Conservation (phyloP, 2,797 vertebrate species). For the Bovichtus diacanthus region DNA sequence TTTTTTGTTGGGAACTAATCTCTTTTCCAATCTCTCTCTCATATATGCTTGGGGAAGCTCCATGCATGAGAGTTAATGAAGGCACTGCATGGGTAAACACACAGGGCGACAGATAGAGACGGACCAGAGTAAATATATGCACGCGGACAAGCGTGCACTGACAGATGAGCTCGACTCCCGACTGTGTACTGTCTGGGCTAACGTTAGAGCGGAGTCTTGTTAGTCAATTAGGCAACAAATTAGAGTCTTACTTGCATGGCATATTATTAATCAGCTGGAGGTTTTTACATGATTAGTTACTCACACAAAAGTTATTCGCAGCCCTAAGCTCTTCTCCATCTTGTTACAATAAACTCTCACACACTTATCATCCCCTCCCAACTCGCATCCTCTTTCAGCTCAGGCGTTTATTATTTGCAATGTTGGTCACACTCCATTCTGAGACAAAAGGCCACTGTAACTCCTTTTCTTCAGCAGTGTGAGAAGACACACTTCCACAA, state of each 20-base stretch:
- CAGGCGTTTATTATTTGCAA: constrained; percentile 19
- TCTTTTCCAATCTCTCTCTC: constrained; percentile 59
- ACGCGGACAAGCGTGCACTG: constrained; percentile 14
- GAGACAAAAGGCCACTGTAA: neutral
- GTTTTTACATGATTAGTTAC: constrained; percentile 55
- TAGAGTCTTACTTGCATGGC: constrained; percentile 52
- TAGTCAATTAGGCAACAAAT: constrained; percentile 67
- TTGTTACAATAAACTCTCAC: constrained; percentile 27
- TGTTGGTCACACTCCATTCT: neutral
- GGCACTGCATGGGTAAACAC: constrained; percentile 52
- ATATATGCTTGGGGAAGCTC: constrained; percentile 42
- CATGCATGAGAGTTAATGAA: constrained; percentile 64
- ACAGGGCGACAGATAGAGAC: constrained; percentile 23
- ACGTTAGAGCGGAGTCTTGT: constrained; percentile 21
- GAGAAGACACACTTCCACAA: neutral
- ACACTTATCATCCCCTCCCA: neutral
- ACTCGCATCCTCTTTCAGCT: neutral
- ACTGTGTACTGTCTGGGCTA: neutral
- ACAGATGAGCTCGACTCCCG: constrained; percentile 29
- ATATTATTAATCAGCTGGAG: constrained; percentile 46
- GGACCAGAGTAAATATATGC: constrained; percentile 48
- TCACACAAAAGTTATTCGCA: constrained; percentile 38
- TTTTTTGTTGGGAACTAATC: constrained; percentile 33
- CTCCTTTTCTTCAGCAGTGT: neutral
- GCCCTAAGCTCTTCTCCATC: constrained; percentile 43